Evolutionary conservation across 2,888 invertebrate species (phyloP), one percentile per base, ranked within the genome.

Genomic region (Agrochola circellaris): DNA sequence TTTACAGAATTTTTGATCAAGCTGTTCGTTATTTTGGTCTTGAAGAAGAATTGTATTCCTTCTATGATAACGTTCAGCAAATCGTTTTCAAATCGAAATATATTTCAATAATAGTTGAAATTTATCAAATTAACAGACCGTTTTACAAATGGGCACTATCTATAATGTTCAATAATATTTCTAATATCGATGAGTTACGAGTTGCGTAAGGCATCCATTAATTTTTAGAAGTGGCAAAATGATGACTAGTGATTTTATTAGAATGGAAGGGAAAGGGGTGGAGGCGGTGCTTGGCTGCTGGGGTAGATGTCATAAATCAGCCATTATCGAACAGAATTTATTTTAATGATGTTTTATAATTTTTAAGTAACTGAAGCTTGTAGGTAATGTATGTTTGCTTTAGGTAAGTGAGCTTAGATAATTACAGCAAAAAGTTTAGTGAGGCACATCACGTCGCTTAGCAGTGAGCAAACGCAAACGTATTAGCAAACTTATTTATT

Each of bases 161-260:
- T 70, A 69, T 86, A 85, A 84, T 83, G 62, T 78, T 84, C 73
- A 66, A 80, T 87, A 87, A 84, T 87, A 80, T 84, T 77, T 80
- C 77, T 75, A 81, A 84, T 81, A 84, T 73, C 76, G 76, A 62
- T 81, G 85, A 84, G 74, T 79, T 84, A 85, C 71, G 74, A 73
- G 73, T 80, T 75, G 61, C 81, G 81, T 75, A 72, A 84, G 45
- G 72, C 62, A 64, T 78, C 85, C 87, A 85, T 85, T 79, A 84
- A 81, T 84, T 84, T 87, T 79, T 75, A 62, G 68, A 75, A 84
- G 85, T 84, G 84, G 79, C 75, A 68, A 84, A 74, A 85, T 87
- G 85, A 84, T 85, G 85, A 85, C 78, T 85, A 64, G 76, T 74
- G 65, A 66, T 74, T 81, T 85, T 85, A 61, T 81, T 62, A 70